Base-by-base conservation (phyloP, 2,888 invertebrate genomes). In the Agonopterix alstromeriana region DNA sequence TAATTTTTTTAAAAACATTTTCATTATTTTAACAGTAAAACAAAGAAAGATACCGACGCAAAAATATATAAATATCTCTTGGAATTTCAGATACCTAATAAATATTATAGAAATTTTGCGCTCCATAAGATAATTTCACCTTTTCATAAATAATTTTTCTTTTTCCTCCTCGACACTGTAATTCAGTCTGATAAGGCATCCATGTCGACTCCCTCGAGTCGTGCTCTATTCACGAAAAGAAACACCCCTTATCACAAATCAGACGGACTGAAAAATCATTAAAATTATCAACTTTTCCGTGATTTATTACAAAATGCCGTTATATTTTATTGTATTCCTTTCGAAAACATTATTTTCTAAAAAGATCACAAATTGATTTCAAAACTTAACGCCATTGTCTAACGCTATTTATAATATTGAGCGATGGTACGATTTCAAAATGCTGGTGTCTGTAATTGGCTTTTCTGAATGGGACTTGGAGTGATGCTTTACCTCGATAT, bases 91-190 rank as follows among this genome's bases (percentile, higher is more conserved):
- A 27, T 27, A n/a, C n/a, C n/a, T n/a, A 7, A 27, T 27, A 27
- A 27, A 27, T 1, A 27, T 27, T 27, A 5, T 27, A 27, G 10
- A 38, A 43, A 42, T 48, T 48, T 42, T 27, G 17, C 10, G 9
- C 44, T 44, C 44, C 44, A 43, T 45, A 35, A 44, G 27, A 48
- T 48, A 44, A 48, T 41, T 45, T 60, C 51, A 56, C 50, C 52
- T 51, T 60, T 63, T 70, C 61, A 70, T 76, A 69, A 73, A 74
- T 74, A 65, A 72, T 74, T 69, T 72, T 73, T 48, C 35, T 68
- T 63, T 65, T 58, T 58, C 63, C 67, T 67, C 65, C 65, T 63
- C 66, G 70, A 65, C 64, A 71, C 68, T 67, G 65, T 70, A 70
- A 73, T 70, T 72, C 63, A 56, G 56, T 5, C 53, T 65, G 71